phyloP scores from a whole-genome alignment of 2,797 vertebrate species.

The Lepus townsendii region DNA sequence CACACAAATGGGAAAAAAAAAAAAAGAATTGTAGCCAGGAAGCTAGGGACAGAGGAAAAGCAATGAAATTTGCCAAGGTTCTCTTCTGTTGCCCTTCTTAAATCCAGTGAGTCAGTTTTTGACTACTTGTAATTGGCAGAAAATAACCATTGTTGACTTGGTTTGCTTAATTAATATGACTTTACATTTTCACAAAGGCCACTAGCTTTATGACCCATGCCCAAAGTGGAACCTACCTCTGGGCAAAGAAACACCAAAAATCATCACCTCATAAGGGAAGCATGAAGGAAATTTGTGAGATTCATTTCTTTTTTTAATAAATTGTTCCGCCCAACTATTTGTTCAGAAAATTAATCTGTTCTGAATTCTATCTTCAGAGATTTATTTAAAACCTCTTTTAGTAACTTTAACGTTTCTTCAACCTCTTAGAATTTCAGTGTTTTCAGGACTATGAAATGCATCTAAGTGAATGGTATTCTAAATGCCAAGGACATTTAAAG shows the following conservation, averaged over 20 bases:
- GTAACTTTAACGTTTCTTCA: conserved; percentile 48
- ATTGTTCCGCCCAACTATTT: conserved; percentile 44
- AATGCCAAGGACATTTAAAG: conserved; percentile 63
- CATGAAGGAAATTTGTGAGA: conserved; percentile 21
- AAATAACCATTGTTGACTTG: not conserved
- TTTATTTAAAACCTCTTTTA: conserved; percentile 47
- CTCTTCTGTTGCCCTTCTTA: not conserved
- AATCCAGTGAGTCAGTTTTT: conserved; percentile 34
- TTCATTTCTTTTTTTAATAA: not conserved
- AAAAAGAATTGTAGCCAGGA: conserved; percentile 29
- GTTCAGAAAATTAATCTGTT: conserved; percentile 44
- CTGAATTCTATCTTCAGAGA: conserved; percentile 6
- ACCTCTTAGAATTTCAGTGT: conserved; percentile 61
- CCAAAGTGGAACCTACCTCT: not conserved
- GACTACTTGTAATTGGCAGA: conserved; percentile 13
- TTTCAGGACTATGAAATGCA: conserved; percentile 53
- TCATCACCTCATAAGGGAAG: not conserved
- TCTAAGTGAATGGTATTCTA: conserved; percentile 49
- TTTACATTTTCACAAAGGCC: conserved; percentile 20
- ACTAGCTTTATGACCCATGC: not conserved
- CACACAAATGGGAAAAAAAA: not conserved
- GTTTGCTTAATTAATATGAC: not conserved
- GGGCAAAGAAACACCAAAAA: conserved; percentile 41
- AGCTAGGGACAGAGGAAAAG: conserved; percentile 22
- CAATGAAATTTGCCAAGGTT: not conserved